Evolutionary conservation across 92 coral and sea anemone genomes (phyloP), one percentile per base, ranked within the genome.

Genomic region (Heteractis magnifica): DNA sequence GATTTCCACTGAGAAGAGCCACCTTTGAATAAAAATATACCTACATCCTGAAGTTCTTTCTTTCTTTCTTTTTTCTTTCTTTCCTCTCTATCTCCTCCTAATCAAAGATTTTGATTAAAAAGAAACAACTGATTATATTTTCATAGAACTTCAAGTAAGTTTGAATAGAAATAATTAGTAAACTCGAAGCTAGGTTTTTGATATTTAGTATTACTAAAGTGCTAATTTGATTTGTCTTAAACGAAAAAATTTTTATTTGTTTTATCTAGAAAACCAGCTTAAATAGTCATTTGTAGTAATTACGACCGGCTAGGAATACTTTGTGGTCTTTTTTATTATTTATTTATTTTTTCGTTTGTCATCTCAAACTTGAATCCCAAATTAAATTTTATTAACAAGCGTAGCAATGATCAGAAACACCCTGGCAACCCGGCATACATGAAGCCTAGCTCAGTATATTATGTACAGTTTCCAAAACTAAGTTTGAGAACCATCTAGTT

Each of bases 281-380:
- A 16, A 62, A 62, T 62, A 62, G 70, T 62, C 21, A 62, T 62
- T 62, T 62, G 70, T 62, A 62, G 18, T 62, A 62, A 62, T 62
- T 6, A 62, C 19, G 7, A 5, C 70, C 10, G 70, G 23, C 26
- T 62, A 4, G 70, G 23, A 18, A 18, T 18, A 19, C n/a, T 9
- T 62, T 9, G 14, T n/a, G 20, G 65, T 34, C 44, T 34, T 34
- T 34, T 34, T 2, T 34, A 34, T 34, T 34, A 34, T 34, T 34
- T 7, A 15, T 62, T n/a, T 4, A 6, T 62, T n/a, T 58, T 14
- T 58, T 10, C 16, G 16, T 4, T n/a, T 5, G 23, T 5, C 21
- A 62, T 62, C 20, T 12, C 70, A 62, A 23, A 62, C 23, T 18
- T 0, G 20, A 62, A 62, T 62, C 20, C 10, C 21, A 62, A 62